A percentile compares a stretch with the other conserved stretches of the same genome.
phyloP scores from a whole-genome alignment of 2,113 vertebrate species.

The Caracal caracal region DNA sequence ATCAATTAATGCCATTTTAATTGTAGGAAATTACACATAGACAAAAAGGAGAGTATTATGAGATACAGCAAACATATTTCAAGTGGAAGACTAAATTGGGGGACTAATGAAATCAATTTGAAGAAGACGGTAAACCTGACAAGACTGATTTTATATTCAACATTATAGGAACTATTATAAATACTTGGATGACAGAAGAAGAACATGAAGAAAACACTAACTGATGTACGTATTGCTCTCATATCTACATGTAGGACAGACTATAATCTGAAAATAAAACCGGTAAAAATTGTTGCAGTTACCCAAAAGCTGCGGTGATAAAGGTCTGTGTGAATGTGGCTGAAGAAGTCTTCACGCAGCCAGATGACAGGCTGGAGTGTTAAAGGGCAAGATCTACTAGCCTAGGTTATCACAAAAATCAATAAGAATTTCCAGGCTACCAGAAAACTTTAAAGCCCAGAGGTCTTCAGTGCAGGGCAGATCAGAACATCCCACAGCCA shows the following conservation, averaged over 20 bases:
- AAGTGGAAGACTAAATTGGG: background rate
- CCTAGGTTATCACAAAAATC: background rate
- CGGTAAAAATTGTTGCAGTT: background rate
- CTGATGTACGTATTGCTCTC: background rate
- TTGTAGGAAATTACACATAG: constrained; percentile 12
- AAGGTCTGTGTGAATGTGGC: background rate
- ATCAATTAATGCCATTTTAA: constrained; percentile 13
- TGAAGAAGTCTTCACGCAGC: background rate
- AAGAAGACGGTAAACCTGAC: background rate
- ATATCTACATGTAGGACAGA: background rate
- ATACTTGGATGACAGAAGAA: background rate
- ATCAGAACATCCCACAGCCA: background rate
- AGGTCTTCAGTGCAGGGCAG: background rate
- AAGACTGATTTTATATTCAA: constrained; percentile 30
- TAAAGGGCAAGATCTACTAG: background rate
- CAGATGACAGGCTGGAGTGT: background rate
- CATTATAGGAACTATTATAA: background rate
- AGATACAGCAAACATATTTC: constrained; percentile 9
- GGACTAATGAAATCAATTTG: constrained; percentile 34
- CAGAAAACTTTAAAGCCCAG: background rate
- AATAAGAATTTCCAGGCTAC: background rate
- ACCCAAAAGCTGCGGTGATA: background rate
- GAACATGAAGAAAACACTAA: background rate
- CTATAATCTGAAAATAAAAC: background rate
- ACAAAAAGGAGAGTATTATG: constrained; percentile 45